Percentiles rank a stretch among this genome's conserved stretches.
Evolutionary conservation across 2,113 vertebrate species (phyloP).

Genomic region (Catharus fuscescens): DNA sequence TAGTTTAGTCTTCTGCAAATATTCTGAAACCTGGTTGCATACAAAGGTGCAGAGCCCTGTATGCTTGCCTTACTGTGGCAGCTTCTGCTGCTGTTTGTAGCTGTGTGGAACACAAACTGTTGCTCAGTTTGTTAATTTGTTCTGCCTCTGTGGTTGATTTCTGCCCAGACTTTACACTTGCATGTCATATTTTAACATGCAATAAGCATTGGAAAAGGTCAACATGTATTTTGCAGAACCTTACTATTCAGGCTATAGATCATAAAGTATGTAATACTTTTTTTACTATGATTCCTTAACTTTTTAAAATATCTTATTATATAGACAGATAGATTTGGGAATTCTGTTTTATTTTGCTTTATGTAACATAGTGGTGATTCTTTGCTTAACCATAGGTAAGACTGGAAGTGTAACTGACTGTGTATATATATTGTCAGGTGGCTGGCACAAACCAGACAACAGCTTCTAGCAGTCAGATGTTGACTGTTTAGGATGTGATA

Average conservation of each 20-base stretch:
- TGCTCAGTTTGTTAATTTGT: background rate
- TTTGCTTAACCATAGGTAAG: background rate
- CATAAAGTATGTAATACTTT: background rate
- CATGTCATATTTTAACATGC: background rate
- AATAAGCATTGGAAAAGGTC: background rate
- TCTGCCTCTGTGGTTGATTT: background rate
- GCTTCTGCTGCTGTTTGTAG: background rate
- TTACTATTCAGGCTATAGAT: background rate
- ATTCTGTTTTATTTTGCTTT: background rate
- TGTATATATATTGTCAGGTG: background rate
- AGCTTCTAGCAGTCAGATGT: background rate
- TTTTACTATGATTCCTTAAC: background rate
- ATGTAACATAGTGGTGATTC: background rate
- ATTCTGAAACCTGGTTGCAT: background rate
- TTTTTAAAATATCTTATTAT: background rate
- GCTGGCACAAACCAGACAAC: background rate
- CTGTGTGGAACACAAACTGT: background rate
- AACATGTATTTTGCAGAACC: background rate
- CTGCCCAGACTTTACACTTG: background rate
- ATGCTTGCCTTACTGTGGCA: background rate
- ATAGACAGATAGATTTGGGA: background rate
- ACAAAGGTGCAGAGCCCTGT: background rate
- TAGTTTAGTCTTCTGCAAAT: background rate
- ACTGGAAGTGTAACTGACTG: background rate
- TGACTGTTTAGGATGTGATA: background rate